Evolutionary conservation across 2,888 invertebrate species (phyloP).

Genomic region (Cataglyphis livida): DNA sequence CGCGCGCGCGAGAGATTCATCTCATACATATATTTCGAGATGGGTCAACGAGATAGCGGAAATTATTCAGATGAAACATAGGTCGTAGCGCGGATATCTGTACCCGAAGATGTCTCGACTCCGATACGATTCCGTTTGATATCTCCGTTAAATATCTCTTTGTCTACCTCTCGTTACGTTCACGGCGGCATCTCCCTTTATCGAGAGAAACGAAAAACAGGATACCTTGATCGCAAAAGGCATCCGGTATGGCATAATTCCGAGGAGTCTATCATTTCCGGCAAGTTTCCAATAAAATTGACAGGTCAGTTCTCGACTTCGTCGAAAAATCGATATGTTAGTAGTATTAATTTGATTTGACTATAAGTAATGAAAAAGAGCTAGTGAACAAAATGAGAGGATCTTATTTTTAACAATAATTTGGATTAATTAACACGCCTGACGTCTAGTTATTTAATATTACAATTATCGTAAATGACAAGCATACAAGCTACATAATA

Average conservation of each 20-base stretch:
- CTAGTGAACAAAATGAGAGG: background rate
- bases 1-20: constrained; percentile 4
- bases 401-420: background rate
- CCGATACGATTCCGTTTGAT: constrained; percentile 46
- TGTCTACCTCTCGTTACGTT: constrained; percentile 47
- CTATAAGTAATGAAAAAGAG: background rate
- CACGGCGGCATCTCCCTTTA: background rate
- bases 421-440: background rate
- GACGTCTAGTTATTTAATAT: background rate
- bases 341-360: too few species aligned
- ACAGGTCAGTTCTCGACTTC: background rate
- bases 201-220: background rate
- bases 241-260: constrained; percentile 1
- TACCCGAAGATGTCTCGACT: constrained; percentile 61
- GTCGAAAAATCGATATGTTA: background rate
- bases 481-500: background rate
- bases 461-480: background rate
- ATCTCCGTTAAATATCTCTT: constrained; percentile 38
- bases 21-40: constrained; percentile 75
- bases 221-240: background rate
- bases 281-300: background rate
- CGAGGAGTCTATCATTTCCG: constrained; percentile 13
- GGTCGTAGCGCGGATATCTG: constrained; percentile 57
- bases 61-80: constrained; percentile 76
- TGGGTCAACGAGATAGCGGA: constrained; percentile 78